Base-by-base conservation (phyloP, 2,888 invertebrate species). In the Scelioninae gen. 1 region DNA sequence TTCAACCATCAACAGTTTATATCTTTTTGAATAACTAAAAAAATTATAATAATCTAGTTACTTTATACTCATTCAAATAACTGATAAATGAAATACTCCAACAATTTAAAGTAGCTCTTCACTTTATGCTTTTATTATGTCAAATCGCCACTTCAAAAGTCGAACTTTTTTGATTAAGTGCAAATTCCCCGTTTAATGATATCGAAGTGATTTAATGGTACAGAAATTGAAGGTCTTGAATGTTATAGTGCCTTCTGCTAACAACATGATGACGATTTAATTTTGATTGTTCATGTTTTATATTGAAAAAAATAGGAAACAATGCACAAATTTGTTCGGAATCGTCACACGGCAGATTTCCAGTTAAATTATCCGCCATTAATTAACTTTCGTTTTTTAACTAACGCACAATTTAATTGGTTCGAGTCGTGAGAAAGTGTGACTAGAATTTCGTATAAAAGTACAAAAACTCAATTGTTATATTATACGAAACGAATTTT, bases 231-330 rank as follows among this genome's bases (percentile, higher is more conserved):
- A 76, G 60, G 53, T 53, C 45, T 68, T 31, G 60, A 76, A 76
- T 58, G 55, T 74, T 23, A 23, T 51, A 5, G 29, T 38, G 32
- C 16, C 58, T 51, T 49, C 38, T n/a, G 45, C 15, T 69, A n/a
- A n/a, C n/a, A n/a, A n/a, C n/a, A n/a, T n/a, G n/a, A n/a, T 49
- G 53, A 76, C 58, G 51, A 76, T 6, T 66, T 76, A 49, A 76
- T 66, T 66, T 66, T 58, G 38, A 58, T 51, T 16, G 15, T 43
- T 15, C 62, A 8, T 1, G 15, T 60, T 60, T 53, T 32, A 29
- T 15, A 38, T 62, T 29, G 60, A 72, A 60, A 23, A 34, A 55
- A 16, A 5, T 9, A 47, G 31, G 32, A 63, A 74, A 74, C 63
- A 63, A 63, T 74, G 63, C 40, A 9, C 29, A 72, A 72, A 53